Evolutionary conservation across 2,113 vertebrate genomes (phyloP).

Genomic region (Nicator chloris): DNA sequence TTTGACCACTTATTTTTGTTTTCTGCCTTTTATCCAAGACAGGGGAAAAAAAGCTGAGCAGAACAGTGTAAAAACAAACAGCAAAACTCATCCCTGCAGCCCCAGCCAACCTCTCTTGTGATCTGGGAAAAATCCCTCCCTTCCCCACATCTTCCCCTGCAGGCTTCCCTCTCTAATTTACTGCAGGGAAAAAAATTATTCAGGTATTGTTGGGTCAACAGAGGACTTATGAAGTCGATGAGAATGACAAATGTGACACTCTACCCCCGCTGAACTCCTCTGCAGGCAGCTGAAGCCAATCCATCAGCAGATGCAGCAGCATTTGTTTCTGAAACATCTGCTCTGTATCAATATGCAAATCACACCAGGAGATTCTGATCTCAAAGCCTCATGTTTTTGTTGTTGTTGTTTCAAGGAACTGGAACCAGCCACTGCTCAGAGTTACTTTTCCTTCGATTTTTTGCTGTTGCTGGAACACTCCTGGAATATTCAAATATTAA

Average conservation of each 20-base stretch:
- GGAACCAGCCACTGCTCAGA: slow-evolving; percentile 19
- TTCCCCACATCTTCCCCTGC: neutral
- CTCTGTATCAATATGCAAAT: slow-evolving; percentile 58
- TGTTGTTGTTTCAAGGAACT: slow-evolving; percentile 58
- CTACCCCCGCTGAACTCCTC: neutral
- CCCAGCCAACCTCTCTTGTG: neutral
- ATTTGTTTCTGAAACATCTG: slow-evolving; percentile 66
- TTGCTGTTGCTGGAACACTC: neutral
- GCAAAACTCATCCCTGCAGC: neutral
- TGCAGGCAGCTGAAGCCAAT: slow-evolving; percentile 24
- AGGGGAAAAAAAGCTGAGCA: neutral
- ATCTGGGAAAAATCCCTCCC: neutral
- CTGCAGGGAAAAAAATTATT: neutral
- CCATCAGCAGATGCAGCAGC: slow-evolving; percentile 34
- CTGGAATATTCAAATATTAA: neutral
- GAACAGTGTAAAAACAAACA: neutral
- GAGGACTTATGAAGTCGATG: neutral
- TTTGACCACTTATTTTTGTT: neutral
- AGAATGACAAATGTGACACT: slow-evolving; percentile 41
- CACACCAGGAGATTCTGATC: slow-evolving; percentile 38
- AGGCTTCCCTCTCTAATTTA: neutral
- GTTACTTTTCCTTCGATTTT: neutral
- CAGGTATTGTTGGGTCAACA: slow-evolving; percentile 38
- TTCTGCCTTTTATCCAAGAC: neutral
- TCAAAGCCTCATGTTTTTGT: slow-evolving; percentile 37